Base-by-base conservation (phyloP, 2,888 invertebrate genomes). In the Torymus aiolomorphi region DNA sequence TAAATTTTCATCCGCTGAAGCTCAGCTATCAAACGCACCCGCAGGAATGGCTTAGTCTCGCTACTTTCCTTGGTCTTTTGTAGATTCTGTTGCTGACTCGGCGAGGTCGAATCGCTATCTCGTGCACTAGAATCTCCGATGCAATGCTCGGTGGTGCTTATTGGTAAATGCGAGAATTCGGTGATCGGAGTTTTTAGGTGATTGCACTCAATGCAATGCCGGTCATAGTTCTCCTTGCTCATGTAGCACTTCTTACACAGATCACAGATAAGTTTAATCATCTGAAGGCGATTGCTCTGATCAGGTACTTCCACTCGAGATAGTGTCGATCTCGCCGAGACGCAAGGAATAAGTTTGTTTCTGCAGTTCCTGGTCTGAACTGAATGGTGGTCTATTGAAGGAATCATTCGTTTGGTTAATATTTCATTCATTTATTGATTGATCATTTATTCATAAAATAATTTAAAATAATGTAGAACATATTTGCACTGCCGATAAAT, bases 401-500 rank as follows among this genome's bases (percentile, higher is more conserved):
- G 67, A 73, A 62, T 49, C 2, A 67, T 51, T 51, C 12, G 13
- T 51, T 42, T 11, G 14, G 42, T 63, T 42, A 63, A 20, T 20
- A 61, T 20, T 12, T 61, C 8, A 31, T 62, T 24, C 2, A 11
- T n/a, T n/a, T n/a, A n/a, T n/a, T 31, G 5, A 31, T 1, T 51
- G 3, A 65, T 42, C 1, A 42, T 62, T 24, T 54, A 52, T 2
- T 16, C 1, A 24, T 59, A 63, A 16, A 67, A n/a, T 31, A 24
- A 10, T n/a, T 51, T 24, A 16, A 24, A 54, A n/a, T 42, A 4
- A 14, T 4, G 2, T 51, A 4, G 51, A 59, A 54, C 49, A 14
- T 57, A 83, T 82, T 83, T 86, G 73, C 89, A 89, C 3, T 76
- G 63, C 2, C 69, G 52, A 20, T 89, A 90, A 59, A 87, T 83